Conservation (phyloP, 2,888 invertebrate genomes). For the Rhingia rostrata region DNA sequence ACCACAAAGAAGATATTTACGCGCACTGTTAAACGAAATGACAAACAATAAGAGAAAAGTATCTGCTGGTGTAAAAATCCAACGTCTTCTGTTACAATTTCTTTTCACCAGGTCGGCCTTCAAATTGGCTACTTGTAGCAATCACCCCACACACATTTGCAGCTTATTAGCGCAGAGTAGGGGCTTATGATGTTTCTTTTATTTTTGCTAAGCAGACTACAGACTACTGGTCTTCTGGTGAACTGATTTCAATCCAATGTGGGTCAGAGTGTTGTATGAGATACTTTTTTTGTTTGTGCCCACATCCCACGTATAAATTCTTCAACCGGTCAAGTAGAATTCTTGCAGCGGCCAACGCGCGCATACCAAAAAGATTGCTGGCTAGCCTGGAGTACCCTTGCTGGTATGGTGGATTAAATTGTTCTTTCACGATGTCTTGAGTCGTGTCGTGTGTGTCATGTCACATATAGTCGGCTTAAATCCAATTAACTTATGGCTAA, state of each 20-base stretch:
- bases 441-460: constrained; percentile 5
- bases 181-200: not conserved
- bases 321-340: constrained; percentile 31
- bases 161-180: constrained; percentile 22
- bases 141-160: constrained; percentile 18
- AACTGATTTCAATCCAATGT: constrained; percentile 37
- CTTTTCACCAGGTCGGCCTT: constrained; percentile 30
- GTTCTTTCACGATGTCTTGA: not conserved
- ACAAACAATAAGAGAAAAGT: constrained; percentile 35
- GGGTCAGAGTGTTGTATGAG: constrained; percentile 44
- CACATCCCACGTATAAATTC: constrained; percentile 23
- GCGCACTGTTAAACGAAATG: constrained; percentile 20
- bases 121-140: constrained; percentile 30
- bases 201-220: constrained; percentile 4
- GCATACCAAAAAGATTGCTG: not conserved
- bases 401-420: constrained; percentile 12
- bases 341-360: constrained; percentile 26
- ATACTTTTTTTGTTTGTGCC: not conserved
- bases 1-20: constrained; percentile 11
- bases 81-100: constrained; percentile 36
- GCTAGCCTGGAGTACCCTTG: not conserved
- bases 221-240: constrained; percentile 38
- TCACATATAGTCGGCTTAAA: not conserved
- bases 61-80: constrained; percentile 34
- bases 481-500: constrained; percentile 44